These are phyloP conservation scores for Bursaphelenchus okinawaensis DNA, from an alignment of 2,888 invertebrate species.

Conservation along the genomic window DNA sequence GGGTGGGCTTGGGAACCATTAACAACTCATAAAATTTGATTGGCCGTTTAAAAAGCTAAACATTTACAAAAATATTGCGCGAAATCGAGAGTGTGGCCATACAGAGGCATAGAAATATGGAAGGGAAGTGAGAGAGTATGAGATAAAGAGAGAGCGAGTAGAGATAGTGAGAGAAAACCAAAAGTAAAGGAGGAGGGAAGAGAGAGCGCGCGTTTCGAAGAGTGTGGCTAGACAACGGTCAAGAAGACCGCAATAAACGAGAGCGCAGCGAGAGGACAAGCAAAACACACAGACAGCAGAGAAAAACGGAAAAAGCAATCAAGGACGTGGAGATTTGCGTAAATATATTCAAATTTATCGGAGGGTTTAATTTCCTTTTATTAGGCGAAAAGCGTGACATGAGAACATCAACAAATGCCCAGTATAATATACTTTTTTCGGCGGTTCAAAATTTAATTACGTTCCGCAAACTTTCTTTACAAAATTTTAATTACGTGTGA, in stretches of 20 bases:
- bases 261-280: too few species aligned
- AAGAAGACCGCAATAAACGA: too few species aligned
- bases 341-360: conserved; percentile 12
- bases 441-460: background rate
- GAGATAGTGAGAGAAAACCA: too few species aligned
- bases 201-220: too few species aligned
- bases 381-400: background rate
- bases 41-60: conserved; percentile 5
- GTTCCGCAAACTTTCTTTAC: background rate
- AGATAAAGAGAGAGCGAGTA: too few species aligned
- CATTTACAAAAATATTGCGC: too few species aligned
- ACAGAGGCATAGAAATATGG: too few species aligned
- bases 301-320: background rate
- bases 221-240: too few species aligned
- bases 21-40: conserved; percentile 14
- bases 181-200: too few species aligned
- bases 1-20: conserved; percentile 3
- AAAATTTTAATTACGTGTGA: background rate
- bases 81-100: too few species aligned
- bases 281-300: too few species aligned
- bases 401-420: background rate
- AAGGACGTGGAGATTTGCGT: background rate
- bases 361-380: conserved; percentile 6
- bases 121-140: too few species aligned
- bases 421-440: background rate